These are phyloP conservation scores for Elephantulus edwardii DNA, from an alignment of 2,113 vertebrate species.

Conservation along the genomic window DNA sequence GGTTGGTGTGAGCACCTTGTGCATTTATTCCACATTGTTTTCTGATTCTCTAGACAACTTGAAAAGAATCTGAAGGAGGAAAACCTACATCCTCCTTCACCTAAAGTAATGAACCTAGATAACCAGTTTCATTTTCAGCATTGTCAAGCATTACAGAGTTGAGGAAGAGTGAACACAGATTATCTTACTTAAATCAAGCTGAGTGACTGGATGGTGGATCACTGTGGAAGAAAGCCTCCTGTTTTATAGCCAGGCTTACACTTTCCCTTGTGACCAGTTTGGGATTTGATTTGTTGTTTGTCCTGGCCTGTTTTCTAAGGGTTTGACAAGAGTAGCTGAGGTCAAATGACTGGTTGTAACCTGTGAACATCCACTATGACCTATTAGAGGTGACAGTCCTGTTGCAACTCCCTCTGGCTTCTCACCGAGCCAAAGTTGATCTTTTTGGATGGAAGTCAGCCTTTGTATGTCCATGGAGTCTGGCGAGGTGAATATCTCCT, in stretches of 20 bases:
- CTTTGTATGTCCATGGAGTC: background rate
- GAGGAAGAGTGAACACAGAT: rapidly evolving
- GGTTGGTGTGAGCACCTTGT: background rate
- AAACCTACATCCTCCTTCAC: slow-evolving; percentile 14
- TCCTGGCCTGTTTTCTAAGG: background rate
- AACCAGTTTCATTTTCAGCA: background rate
- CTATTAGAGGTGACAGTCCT: background rate
- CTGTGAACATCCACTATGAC: background rate
- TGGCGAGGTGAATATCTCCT: background rate
- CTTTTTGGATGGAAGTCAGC: background rate
- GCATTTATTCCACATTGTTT: background rate
- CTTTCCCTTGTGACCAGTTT: background rate
- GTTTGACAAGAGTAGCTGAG: background rate
- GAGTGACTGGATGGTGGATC: rapidly evolving
- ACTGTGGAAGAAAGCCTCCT: background rate
- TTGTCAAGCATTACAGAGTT: background rate
- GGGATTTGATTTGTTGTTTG: background rate
- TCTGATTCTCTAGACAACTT: slow-evolving; percentile 31
- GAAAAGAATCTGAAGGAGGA: slow-evolving; percentile 26
- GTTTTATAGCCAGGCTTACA: rapidly evolving
- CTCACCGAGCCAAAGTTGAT: background rate
- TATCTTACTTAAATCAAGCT: too few relatives aligned
- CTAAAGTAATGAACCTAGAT: background rate
- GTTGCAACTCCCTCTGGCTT: background rate
- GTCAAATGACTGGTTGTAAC: background rate